Conservation (phyloP, 2,797 vertebrate species). For the Coranthus polyacanthus region DNA sequence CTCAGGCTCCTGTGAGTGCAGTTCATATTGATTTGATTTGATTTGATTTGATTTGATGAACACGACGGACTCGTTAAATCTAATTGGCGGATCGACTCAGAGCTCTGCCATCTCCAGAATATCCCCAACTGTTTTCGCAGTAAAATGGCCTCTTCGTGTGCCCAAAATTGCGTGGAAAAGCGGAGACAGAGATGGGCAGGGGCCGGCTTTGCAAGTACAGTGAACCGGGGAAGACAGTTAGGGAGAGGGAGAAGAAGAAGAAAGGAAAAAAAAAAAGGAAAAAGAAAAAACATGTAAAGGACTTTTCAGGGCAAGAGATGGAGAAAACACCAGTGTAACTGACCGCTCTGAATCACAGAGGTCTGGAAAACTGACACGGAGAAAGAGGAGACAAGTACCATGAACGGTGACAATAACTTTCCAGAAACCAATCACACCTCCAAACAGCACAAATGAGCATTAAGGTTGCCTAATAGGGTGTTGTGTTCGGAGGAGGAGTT, state of each 20-base stretch:
- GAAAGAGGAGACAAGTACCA: too few relatives aligned
- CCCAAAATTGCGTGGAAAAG: background rate
- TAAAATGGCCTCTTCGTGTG: background rate
- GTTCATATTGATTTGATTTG: constrained; percentile 57
- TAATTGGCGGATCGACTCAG: constrained; percentile 44
- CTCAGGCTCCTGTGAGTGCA: constrained; percentile 38
- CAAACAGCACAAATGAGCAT: background rate
- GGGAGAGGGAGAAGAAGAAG: too few relatives aligned
- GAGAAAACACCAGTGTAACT: constrained; percentile 34
- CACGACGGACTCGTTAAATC: constrained; percentile 59
- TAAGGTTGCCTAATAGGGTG: background rate
- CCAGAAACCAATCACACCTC: constrained; percentile 38
- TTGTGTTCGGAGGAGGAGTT: background rate
- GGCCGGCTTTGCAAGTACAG: background rate
- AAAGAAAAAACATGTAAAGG: background rate
- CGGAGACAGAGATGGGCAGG: background rate
- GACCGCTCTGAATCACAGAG: constrained; percentile 50
- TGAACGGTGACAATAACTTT: constrained; percentile 49
- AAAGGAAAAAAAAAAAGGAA: background rate
- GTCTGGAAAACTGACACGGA: constrained; percentile 25
- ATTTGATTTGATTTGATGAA: constrained; percentile 61
- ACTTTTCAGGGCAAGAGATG: constrained; percentile 26
- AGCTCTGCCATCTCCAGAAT: constrained; percentile 20
- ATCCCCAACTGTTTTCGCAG: constrained; percentile 6
- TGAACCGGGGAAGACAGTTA: background rate